Conservation (phyloP, 2,888 invertebrate species). For the Sarcophaga carnaria region DNA sequence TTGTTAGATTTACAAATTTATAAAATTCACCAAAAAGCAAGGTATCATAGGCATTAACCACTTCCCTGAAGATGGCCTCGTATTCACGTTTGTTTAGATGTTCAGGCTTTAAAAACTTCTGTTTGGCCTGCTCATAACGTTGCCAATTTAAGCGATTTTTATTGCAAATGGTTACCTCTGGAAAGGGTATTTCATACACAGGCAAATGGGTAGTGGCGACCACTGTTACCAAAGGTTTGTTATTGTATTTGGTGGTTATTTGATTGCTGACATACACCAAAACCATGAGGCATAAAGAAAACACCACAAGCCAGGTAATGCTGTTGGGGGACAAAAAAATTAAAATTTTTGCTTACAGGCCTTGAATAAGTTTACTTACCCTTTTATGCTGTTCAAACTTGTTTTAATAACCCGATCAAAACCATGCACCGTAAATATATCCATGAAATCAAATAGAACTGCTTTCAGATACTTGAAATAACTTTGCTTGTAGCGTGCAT, state of each 20-base stretch:
- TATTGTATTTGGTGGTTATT: slow-evolving; percentile 34
- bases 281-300: slow-evolving; percentile 30
- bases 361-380: slow-evolving; percentile 6
- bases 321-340: not conserved
- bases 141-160: slow-evolving; percentile 80
- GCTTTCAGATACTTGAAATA: not conserved
- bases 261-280: slow-evolving; percentile 42
- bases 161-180: slow-evolving; percentile 79
- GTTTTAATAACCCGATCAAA: slow-evolving; percentile 31
- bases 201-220: slow-evolving; percentile 76
- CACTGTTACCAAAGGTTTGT: slow-evolving; percentile 75
- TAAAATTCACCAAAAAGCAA: slow-evolving; percentile 75
- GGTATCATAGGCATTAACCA: slow-evolving; percentile 75
- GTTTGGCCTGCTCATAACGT: slow-evolving; percentile 73
- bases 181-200: slow-evolving; percentile 77
- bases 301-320: slow-evolving; percentile 49
- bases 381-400: slow-evolving; percentile 18
- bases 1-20: slow-evolving; percentile 68
- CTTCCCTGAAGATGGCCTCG: slow-evolving; percentile 71
- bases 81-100: slow-evolving; percentile 57
- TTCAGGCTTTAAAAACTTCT: slow-evolving; percentile 72
- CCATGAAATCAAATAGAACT: slow-evolving; percentile 9
- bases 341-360: too few relatives aligned
- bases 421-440: slow-evolving; percentile 38
- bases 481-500: not conserved